Conservation (phyloP, 92 coral and sea anemone genomes). For the Montipora capitata region DNA sequence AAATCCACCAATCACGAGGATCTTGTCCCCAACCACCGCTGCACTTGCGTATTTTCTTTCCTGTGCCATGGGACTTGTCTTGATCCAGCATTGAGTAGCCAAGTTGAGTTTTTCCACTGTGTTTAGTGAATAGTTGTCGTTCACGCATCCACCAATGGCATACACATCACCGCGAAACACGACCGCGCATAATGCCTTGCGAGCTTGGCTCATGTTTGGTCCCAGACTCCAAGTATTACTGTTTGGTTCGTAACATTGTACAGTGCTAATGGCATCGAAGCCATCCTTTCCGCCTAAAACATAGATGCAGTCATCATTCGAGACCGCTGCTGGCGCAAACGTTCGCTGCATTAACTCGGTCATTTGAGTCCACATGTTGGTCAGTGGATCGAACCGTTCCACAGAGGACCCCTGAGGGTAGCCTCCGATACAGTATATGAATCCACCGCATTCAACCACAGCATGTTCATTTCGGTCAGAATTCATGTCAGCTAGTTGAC, state of each 20-base stretch:
- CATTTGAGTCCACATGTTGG: slow-evolving; percentile 70
- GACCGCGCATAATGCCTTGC: slow-evolving; percentile 88
- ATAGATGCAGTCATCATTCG: slow-evolving; percentile 71
- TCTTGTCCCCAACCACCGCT: slow-evolving; percentile 64
- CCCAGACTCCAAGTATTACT: slow-evolving; percentile 76
- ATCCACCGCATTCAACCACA: slow-evolving; percentile 66
- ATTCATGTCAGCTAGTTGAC: slow-evolving; percentile 70
- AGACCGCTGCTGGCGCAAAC: slow-evolving; percentile 81
- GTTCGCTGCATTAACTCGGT: slow-evolving; percentile 61
- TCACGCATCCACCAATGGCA: slow-evolving; percentile 86
- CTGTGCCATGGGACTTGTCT: slow-evolving; percentile 69
- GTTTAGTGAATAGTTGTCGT: slow-evolving; percentile 57
- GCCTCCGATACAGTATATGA: slow-evolving; percentile 73
- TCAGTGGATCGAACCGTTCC: slow-evolving; percentile 76
- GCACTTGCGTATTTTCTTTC: slow-evolving; percentile 80
- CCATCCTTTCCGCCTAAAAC: slow-evolving; percentile 85
- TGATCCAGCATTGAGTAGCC: slow-evolving; percentile 70
- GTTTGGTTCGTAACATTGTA: slow-evolving; percentile 83
- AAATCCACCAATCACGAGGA: slow-evolving; percentile 81
- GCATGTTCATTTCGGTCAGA: slow-evolving; percentile 80
- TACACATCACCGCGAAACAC: slow-evolving; percentile 65
- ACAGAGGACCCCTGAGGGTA: slow-evolving; percentile 65
- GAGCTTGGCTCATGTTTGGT: slow-evolving; percentile 77
- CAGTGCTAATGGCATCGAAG: slow-evolving; percentile 64
- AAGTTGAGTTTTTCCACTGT: slow-evolving; percentile 72